phyloP scores from a whole-genome alignment of 2,888 invertebrate genomes.

The Amiota minor region DNA sequence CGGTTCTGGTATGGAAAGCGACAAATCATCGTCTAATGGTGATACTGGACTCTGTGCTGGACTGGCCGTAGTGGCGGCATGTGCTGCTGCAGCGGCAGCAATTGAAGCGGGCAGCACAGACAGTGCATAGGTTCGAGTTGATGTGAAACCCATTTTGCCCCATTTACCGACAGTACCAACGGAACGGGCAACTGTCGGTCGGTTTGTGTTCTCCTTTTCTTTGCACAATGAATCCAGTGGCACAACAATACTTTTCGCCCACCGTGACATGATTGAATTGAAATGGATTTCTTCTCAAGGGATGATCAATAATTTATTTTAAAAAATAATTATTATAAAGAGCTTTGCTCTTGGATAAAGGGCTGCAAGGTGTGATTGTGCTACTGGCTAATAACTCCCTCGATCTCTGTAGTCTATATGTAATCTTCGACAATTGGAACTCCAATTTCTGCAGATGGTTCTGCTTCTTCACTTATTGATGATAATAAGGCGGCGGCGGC shows the following conservation, averaged over 20 bases:
- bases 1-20: conserved; percentile 70
- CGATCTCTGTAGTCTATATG: too few species aligned
- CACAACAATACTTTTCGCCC: conserved; percentile 80
- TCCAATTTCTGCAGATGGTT: conserved; percentile 29
- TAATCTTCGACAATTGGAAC: neutral
- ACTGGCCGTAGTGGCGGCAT: conserved; percentile 49
- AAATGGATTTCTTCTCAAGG: too few species aligned
- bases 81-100: conserved; percentile 51
- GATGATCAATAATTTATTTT: conserved; percentile 6
- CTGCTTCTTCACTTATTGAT: neutral
- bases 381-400: too few species aligned
- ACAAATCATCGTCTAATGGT: conserved; percentile 64
- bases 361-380: too few species aligned
- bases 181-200: conserved; percentile 90
- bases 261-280: conserved; percentile 76
- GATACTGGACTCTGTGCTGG: conserved; percentile 61
- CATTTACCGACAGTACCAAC: conserved; percentile 94
- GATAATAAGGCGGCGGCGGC: too few species aligned
- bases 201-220: conserved; percentile 85
- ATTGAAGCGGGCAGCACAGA: conserved; percentile 66
- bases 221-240: conserved; percentile 79
- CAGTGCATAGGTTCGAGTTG: conserved; percentile 79
- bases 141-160: conserved; percentile 95
- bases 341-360: too few species aligned
- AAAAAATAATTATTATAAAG: conserved; percentile 33